A percentile compares a stretch with the other conserved stretches of the same genome.
These are phyloP conservation scores for Megathymus violae DNA, from an alignment of 1,140 invertebrate genomes.

Conservation along the genomic window DNA sequence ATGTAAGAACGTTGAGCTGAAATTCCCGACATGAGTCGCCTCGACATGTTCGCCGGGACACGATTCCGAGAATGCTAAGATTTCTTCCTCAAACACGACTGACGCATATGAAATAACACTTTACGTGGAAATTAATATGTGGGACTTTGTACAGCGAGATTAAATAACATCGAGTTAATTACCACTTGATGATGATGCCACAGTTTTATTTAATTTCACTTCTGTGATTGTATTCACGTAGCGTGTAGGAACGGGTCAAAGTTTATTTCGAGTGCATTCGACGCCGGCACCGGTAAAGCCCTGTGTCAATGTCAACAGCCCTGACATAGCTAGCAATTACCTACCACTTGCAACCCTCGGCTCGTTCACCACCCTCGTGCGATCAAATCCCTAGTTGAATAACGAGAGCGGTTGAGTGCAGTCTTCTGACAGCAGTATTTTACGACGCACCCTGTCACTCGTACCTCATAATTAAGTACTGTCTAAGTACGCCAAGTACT, in stretches of 20 bases:
- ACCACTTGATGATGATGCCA: no score
- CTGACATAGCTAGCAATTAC: constrained; percentile 17
- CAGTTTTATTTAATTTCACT: no score
- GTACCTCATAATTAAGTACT: constrained; percentile 17
- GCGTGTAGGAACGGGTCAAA: not conserved
- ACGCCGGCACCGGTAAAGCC: not conserved
- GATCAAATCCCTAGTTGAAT: constrained; percentile 2
- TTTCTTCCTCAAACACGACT: constrained; percentile 18
- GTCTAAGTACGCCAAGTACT: not conserved
- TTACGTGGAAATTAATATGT: no score
- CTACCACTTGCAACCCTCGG: constrained; percentile 4
- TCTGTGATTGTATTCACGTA: not conserved
- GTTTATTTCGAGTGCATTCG: not conserved
- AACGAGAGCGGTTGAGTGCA: constrained; percentile 12
- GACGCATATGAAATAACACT: constrained; percentile 19
- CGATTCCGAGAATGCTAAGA: constrained; percentile 12
- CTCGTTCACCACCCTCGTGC: not conserved
- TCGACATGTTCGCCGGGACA: constrained; percentile 17
- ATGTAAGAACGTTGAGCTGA: constrained; percentile 24
- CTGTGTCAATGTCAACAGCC: constrained; percentile 27
- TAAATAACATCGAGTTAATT: no score
- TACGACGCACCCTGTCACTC: constrained; percentile 7
- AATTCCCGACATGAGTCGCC: constrained; percentile 27
- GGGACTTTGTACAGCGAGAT: no score
- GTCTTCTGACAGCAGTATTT: not conserved